Conservation (phyloP, 2,797 vertebrate species). For the Pachyuromys duprasi region DNA sequence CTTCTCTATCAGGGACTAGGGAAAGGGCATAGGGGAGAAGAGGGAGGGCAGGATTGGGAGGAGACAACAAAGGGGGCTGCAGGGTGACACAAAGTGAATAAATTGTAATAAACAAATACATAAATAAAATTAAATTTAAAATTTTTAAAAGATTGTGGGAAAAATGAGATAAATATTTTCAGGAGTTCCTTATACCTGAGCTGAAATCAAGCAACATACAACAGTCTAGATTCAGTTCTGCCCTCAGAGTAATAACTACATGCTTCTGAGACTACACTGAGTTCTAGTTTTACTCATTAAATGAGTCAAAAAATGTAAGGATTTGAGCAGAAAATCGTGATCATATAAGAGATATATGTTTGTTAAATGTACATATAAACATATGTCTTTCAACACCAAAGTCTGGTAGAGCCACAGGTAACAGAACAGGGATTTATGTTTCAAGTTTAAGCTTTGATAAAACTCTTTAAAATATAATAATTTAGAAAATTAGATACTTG, state of each 20-base stretch:
- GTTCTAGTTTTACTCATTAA: neutral
- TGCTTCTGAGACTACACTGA: neutral
- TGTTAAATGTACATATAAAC: neutral
- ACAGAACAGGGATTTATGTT: neutral
- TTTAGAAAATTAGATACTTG: neutral
- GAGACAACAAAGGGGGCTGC: too few species aligned
- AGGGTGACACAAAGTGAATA: too few species aligned
- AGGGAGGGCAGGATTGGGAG: too few species aligned
- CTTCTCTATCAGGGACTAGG: too few species aligned
- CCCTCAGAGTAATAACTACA: neutral
- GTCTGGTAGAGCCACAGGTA: neutral
- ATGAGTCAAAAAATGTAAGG: neutral
- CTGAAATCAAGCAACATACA: neutral
- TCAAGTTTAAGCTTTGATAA: neutral
- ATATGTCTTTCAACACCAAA: neutral
- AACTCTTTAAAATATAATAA: neutral
- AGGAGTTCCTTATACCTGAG: neutral
- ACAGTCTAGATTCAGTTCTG: neutral
- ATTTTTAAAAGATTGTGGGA: neutral
- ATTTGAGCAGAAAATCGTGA: neutral
- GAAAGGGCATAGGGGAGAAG: too few species aligned
- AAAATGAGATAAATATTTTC: neutral
- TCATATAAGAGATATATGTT: neutral
- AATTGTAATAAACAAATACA: too few species aligned
- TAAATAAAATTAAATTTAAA: too few species aligned